A percentile compares a stretch with the other conserved stretches of the same genome.
These are phyloP conservation scores for Musca domestica DNA, from an alignment of 1,140 invertebrate genomes.

Conservation along the genomic window DNA sequence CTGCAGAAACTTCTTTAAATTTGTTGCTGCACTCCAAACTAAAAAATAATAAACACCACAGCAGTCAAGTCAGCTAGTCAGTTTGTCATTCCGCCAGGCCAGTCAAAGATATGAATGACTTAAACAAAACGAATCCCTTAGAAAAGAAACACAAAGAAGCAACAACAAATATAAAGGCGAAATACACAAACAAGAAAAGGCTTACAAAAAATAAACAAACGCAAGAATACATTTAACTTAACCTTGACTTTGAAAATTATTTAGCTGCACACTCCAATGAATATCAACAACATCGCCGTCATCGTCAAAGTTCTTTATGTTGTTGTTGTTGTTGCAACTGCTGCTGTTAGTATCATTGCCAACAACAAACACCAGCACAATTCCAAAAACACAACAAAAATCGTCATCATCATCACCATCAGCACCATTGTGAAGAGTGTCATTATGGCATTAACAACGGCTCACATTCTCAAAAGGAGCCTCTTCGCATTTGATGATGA, in stretches of 20 bases:
- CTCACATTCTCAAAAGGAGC: no score
- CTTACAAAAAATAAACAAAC: conserved; percentile 20
- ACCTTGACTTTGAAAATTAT: conserved; percentile 21
- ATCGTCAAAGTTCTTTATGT: neutral
- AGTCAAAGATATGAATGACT: no score
- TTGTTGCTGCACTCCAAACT: neutral
- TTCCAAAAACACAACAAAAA: no score
- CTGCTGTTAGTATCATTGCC: no score
- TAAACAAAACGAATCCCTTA: neutral
- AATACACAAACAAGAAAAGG: neutral
- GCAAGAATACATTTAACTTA: conserved; percentile 15
- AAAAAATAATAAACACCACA: conserved; percentile 11
- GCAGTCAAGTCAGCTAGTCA: no score
- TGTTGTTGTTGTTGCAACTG: no score
- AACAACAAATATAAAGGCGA: neutral
- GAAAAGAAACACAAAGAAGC: neutral
- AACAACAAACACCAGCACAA: no score
- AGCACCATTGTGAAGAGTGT: neutral
- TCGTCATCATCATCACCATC: neutral
- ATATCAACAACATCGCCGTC: neutral
- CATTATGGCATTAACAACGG: no score
- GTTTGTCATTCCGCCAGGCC: no score
- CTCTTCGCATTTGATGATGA: no score
- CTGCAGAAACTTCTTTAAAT: neutral
- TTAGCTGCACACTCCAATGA: conserved; percentile 1